Evolutionary conservation across 2,113 vertebrate genomes (phyloP), one percentile per base, ranked within the genome.

Genomic region (Atractosteus spatula): DNA sequence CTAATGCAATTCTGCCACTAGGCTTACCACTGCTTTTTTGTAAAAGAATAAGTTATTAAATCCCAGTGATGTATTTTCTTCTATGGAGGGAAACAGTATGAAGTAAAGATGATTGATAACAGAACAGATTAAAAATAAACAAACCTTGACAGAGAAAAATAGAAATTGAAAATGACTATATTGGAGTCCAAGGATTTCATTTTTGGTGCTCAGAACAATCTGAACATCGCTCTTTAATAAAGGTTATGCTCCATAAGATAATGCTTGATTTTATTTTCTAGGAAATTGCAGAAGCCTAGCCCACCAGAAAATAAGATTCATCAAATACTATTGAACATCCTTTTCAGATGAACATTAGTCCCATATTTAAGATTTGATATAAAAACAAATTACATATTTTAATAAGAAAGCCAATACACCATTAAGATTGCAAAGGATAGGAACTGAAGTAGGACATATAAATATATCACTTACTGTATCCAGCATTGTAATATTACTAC

Each of bases 91-190:
- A 41, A 44, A 54, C 17, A 17, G 44, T 13, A 10, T 8, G 3
- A 63, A 76, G 63, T 63, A 55, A 78, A 83, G 83, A 81, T 77
- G 76, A 80, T 73, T 76, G 81, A 84, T 82, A 84, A 84, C 72
- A 83, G 79, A 74, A 70, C 66, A 82, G 83, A 86, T 82, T 84
- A 83, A 83, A 87, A 82, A 82, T 81, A 88, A 84, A 83, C 82
- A 83, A 80, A 82, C 76, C 75, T 79, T 82, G 76, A 80, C 16
- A 41, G 75, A 71, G 67, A 68, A 73, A 72, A 82, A 73, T 71
- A 56, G 41, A 71, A 75, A 79, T 71, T 47, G 59, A 62, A 66
- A 66, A 68, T 71, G 47, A 29, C 54, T 41, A 42, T 71, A 56
- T 68, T 41, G 54, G 54, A 77, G 75, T 71, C 77, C 75, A 72